Base-by-base conservation (phyloP, 2,888 invertebrate species). In the Junonia oenone region DNA sequence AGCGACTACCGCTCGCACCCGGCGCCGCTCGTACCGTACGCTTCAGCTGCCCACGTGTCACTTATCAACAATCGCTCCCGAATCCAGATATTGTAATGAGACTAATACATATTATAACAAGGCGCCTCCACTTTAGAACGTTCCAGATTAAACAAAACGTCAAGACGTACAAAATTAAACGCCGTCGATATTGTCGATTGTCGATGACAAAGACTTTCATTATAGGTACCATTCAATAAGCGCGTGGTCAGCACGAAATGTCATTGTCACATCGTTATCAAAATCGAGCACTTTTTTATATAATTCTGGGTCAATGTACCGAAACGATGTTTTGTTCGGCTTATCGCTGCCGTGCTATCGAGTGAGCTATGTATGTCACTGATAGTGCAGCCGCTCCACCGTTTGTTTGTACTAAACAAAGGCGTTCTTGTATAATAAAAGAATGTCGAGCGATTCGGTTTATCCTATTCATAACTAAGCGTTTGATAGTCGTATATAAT, bases 281-380 rank as follows among this genome's bases (percentile, higher is more conserved):
- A 69, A 80, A 82, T 79, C 72, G 86, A 84, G 81, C 81, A 80
- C 78, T 79, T 86, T 85, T 90, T 89, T 87, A 86, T 87, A 88
- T 87, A 88, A 89, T 85, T 86, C 78, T 90, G 87, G 90, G 90
- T 89, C 90, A 88, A 78, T 85, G 89, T 85, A 87, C 88, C 85
- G 83, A 78, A 71, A 68, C 77, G 81, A 75, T 86, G 86, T 88
- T 85, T 81, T 86, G 88, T 87, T 81, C 76, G 72, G 74, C 78
- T 87, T 90, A 90, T 90, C 89, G 75, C 66, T 40, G 66, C 68
- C 67, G 66, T 68, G 74, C 72, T 86, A 85, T 85, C 87, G 72
- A 74, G 72, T 70, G 67, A 64, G 76, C 76, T 87, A 88, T 84
- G 82, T 89, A 73, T 88, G 89, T 83, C 88, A 88, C 78, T 76